Evolutionary conservation across 1,140 invertebrate species (phyloP), one percentile per base, ranked within the genome.

Genomic region (Nephotettix cincticeps): DNA sequence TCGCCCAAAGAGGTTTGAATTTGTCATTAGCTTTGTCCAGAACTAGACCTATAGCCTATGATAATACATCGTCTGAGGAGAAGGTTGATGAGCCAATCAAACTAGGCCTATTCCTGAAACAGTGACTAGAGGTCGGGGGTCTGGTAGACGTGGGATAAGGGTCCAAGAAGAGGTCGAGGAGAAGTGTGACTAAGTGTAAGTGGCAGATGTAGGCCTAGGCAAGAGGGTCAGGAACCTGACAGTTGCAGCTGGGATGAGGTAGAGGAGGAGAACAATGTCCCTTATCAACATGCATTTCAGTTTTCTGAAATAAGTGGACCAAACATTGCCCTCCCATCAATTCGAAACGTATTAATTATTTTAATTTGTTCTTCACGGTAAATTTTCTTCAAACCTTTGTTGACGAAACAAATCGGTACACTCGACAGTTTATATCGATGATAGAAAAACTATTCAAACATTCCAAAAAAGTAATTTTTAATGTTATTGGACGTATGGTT

Each of bases 391-490:
- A 21, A 68, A 43, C 36, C 19, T 68, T 68, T 68, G 66, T 43
- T 1, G 27, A 29, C 14, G 68, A 69, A 29, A 69, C 68, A 29
- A 69, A 54, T 21, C 40, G 51, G 17, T 69, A 69, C 56, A 47
- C 68, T 19, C 23, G 27, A 1, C 1, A 69, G 13, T 28, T 30
- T 65, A 32, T 9, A 25, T 32, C 1, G 4, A 30, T 30, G 25
- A 68, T 19, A n/a, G 67, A 9, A 47, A 43, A 51, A 51, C n/a
- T 32, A 23, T 51, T 68, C 40, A 68, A 68, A 54, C 45, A 68
- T 28, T 21, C 21, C 21, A 68, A 68, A 51, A 51, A 68, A 30
- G 67, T 68, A 6, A 68, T 68, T 68, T 68, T 68, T 54, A 68
- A 68, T 68, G 43, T 68, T 21, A 27, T 68, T 68, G 67, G 67